These are phyloP conservation scores for Gadus chalcogrammus DNA, from an alignment of 2,113 vertebrate genomes.

Conservation along the genomic window DNA sequence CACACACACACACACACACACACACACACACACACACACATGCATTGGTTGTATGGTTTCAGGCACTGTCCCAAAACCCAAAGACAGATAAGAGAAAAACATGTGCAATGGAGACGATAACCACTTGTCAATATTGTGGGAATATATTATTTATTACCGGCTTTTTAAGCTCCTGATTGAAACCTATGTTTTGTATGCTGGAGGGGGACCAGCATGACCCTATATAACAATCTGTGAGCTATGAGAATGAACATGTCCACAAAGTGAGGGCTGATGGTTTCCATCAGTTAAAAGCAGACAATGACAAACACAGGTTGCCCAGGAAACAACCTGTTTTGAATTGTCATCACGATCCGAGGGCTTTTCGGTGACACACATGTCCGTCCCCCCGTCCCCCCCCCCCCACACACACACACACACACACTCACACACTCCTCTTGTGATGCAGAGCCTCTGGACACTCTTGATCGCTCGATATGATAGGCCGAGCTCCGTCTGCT, in stretches of 20 bases:
- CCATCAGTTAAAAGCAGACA: conserved; percentile 2
- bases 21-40: conserved; percentile 13
- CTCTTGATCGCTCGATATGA: conserved; percentile 47
- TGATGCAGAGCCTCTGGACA: conserved; percentile 27
- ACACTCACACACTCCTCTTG: not conserved
- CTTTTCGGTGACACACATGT: conserved; percentile 7
- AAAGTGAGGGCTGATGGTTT: too few species aligned
- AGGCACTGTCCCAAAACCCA: not conserved
- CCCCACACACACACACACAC: not conserved
- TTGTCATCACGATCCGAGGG: conserved; percentile 27
- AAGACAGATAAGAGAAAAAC: conserved; percentile 2
- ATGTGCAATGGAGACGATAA: not conserved
- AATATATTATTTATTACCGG: not conserved
- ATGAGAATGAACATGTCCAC: too few species aligned
- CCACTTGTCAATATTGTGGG: not conserved
- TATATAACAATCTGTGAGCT: too few species aligned
- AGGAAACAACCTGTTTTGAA: conserved; percentile 14
- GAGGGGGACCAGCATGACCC: too few species aligned
- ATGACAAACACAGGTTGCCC: conserved; percentile 16
- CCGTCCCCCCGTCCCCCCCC: not conserved
- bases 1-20: conserved; percentile 8
- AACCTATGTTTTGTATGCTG: too few species aligned
- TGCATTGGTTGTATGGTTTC: not conserved
- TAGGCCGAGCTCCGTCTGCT: conserved; percentile 14
- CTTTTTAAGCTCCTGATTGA: too few species aligned